Percentiles rank a stretch among this genome's conserved stretches.
phyloP scores from a whole-genome alignment of 2,113 vertebrate species.

The Myrmecobius fasciatus region DNA sequence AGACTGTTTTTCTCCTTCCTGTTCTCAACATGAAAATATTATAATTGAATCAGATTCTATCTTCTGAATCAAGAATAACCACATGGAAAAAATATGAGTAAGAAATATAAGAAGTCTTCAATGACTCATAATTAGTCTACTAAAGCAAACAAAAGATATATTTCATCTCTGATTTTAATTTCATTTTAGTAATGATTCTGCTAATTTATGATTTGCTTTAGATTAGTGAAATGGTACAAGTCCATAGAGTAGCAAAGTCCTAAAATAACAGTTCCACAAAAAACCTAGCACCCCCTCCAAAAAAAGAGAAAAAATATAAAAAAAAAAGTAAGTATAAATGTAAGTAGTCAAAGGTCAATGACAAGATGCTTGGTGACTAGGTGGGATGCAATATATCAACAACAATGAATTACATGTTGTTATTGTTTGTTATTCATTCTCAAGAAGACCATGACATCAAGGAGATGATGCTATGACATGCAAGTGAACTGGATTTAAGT shows the following conservation, averaged over 20 bases:
- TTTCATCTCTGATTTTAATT: neutral
- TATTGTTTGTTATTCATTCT: too few species aligned
- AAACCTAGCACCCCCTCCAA: too few species aligned
- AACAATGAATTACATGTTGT: neutral
- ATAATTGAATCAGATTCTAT: neutral
- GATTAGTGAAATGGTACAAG: neutral
- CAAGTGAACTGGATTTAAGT: too few species aligned
- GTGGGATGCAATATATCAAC: neutral
- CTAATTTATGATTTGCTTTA: neutral
- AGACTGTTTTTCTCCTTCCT: neutral
- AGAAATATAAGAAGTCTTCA: neutral
- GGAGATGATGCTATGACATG: too few species aligned
- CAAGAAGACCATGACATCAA: too few species aligned
- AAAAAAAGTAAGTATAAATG: neutral
- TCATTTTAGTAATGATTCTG: neutral
- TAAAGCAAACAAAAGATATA: neutral
- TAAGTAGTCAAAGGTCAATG: neutral
- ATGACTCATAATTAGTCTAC: neutral
- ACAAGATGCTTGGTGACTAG: neutral
- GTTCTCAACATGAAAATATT: neutral
- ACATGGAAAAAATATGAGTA: neutral
- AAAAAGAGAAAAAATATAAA: neutral
- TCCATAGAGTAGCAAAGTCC: neutral
- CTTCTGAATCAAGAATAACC: neutral
- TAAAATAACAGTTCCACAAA: neutral